Base-by-base conservation (phyloP, 2,888 invertebrate species). In the Mamestra brassicae region DNA sequence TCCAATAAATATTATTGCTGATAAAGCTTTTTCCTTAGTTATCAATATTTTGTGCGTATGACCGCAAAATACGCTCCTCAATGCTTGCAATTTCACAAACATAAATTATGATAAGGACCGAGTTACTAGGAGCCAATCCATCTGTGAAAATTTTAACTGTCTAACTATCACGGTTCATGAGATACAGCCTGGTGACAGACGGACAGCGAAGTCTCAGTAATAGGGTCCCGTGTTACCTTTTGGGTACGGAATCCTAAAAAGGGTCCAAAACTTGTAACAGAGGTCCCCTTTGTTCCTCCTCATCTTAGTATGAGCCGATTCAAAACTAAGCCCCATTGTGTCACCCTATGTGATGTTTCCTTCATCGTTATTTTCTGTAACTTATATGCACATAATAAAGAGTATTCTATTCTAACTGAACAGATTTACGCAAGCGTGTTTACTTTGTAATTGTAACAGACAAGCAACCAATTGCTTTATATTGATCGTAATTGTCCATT, bases 401-500 rank as follows among this genome's bases (percentile, higher is more conserved):
- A 4, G 4, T 45, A 45, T 11, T 45, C 45, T 45, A 13, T 47
- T 47, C 47, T 13, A 13, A 47, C 47, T 47, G 34, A 71, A 61
- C 45, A 52, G 36, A 57, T 36, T 8, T 54, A 78, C 71, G n/a
- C n/a, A 55, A 57, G 50, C 66, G 38, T 58, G 34, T 17, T 54
- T 54, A 66, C 57, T 42, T 67, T 64, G 55, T 81, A 69, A 76
- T 76, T 65, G 70, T 57, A 61, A 65, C 34, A 57, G 55, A 54
- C 65, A 17, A 26, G 54, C 55, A 47, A 61, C 50, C 81, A 57
- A 65, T 81, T 50, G 45, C 52, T 47, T 7, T 68, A 50, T 50
- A 76, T 82, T 82, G 82, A 76, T 79, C 54, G 71, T 58, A 81
- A 67, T 76, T 76, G 82, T 26, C 61, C 52, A 66, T 62, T 57